These are phyloP conservation scores for Cheumatopsyche charites DNA, from an alignment of 1,140 invertebrate genomes.

Conservation along the genomic window DNA sequence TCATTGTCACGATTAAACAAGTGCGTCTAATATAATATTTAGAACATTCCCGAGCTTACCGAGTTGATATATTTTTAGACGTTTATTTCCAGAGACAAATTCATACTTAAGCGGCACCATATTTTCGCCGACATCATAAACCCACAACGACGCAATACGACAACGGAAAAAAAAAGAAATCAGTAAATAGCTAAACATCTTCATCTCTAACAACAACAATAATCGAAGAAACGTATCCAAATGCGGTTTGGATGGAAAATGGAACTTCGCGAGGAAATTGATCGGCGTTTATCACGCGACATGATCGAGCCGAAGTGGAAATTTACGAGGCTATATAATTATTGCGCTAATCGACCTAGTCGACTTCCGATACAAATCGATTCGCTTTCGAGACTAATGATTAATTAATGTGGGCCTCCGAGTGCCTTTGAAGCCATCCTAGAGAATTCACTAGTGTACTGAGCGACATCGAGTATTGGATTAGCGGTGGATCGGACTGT, in stretches of 20 bases:
- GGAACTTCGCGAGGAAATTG: neutral
- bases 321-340: conserved; percentile 16
- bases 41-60: neutral
- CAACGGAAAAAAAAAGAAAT: no score
- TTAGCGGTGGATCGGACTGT: no score
- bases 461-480: no score
- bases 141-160: no score
- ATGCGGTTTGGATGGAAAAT: neutral
- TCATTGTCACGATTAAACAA: neutral
- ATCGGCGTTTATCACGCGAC: conserved; percentile 16
- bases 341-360: neutral
- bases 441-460: no score
- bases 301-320: neutral
- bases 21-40: neutral
- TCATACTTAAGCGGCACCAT: no score
- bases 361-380: conserved; percentile 1
- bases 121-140: no score
- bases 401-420: neutral
- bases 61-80: neutral
- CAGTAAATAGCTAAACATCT: no score
- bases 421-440: no score
- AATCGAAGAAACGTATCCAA: no score
- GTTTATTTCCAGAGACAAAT: no score
- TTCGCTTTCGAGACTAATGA: neutral
- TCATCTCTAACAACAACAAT: neutral